phyloP scores from a whole-genome alignment of 2,888 invertebrate genomes.

The Apoda limacodes region DNA sequence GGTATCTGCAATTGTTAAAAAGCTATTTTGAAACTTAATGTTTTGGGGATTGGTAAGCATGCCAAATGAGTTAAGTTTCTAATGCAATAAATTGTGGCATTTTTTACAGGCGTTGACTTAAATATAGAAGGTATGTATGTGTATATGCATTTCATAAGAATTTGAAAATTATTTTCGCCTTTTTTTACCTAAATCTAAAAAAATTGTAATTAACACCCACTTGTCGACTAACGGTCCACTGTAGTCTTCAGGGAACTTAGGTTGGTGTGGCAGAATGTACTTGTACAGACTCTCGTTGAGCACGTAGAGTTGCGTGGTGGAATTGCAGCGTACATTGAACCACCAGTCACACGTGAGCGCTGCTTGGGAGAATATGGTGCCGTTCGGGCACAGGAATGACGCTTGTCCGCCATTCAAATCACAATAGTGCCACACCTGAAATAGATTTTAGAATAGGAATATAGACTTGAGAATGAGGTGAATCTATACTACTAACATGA shows the following conservation, averaged over 20 bases:
- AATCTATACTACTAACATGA: no score
- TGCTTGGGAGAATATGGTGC: constrained; percentile 91
- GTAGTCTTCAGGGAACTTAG: constrained; percentile 91
- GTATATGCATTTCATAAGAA: not conserved
- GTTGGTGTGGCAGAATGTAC: constrained; percentile 86
- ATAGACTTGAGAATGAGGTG: no score
- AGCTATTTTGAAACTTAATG: no score
- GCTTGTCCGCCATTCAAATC: constrained; percentile 91
- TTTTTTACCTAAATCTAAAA: no score
- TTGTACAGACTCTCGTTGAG: constrained; percentile 90
- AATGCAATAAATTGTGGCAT: no score
- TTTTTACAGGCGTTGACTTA: not conserved
- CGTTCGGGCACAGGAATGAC: constrained; percentile 90
- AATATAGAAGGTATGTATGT: not conserved
- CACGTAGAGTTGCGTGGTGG: constrained; percentile 87
- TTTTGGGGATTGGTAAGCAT: no score
- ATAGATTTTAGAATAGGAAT: no score
- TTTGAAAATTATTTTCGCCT: not conserved
- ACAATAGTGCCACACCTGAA: constrained; percentile 93
- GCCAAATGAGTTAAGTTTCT: no score
- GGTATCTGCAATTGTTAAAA: constrained; percentile 68
- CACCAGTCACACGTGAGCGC: constrained; percentile 93
- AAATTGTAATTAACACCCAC: constrained; percentile 46
- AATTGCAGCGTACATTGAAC: constrained; percentile 90
- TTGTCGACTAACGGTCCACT: constrained; percentile 89